Evolutionary conservation across 2,113 vertebrate genomes (phyloP).

Genomic region (Antechinus flavipes): DNA sequence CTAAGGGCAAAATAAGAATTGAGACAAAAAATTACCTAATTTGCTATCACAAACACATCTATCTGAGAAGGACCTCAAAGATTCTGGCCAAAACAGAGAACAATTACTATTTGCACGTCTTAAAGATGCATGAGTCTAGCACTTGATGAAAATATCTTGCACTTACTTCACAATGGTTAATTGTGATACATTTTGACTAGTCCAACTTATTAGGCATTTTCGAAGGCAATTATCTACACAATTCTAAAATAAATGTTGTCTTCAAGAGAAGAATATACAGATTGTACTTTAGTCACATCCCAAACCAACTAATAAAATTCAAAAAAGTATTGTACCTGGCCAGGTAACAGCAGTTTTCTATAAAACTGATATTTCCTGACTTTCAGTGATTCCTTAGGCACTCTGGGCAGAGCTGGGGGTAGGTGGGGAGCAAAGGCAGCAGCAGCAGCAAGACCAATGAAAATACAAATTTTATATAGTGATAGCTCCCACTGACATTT

Average conservation of each 20-base stretch:
- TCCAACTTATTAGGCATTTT: not conserved
- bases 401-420: not conserved
- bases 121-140: not conserved
- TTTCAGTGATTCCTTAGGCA: not conserved
- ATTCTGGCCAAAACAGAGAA: no score
- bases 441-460: not conserved
- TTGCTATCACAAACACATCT: no score
- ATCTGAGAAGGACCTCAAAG: no score
- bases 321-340: not conserved
- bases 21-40: no score
- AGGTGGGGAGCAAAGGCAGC: not conserved
- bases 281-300: conserved; percentile 17
- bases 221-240: not conserved
- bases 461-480: not conserved
- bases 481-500: not conserved
- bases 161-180: not conserved
- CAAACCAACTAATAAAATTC: not conserved
- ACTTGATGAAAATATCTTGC: not conserved
- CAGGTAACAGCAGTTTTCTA: conserved; percentile 4
- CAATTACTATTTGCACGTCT: not conserved
- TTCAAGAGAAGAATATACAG: conserved; percentile 12
- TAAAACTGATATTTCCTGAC: conserved; percentile 33
- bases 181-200: conserved; percentile 18
- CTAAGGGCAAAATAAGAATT: no score
- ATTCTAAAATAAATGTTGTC: not conserved